phyloP scores from a whole-genome alignment of 1,140 invertebrate genomes.

The Drosophila leontia region DNA sequence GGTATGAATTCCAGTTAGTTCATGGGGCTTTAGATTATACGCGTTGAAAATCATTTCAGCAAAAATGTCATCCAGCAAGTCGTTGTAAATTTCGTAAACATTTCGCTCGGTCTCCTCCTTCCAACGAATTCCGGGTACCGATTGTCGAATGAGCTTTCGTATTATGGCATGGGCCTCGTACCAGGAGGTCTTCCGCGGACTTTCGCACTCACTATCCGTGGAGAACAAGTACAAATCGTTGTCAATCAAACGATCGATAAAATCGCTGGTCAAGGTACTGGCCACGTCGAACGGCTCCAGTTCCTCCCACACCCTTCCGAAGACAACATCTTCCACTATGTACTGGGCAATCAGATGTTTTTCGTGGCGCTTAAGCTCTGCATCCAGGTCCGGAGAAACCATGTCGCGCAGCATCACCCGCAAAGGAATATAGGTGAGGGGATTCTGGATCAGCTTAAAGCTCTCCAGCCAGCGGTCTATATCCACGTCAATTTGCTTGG shows the following conservation, averaged over 20 bases:
- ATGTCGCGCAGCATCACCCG: conserved; percentile 51
- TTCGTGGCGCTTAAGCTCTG: conserved; percentile 41
- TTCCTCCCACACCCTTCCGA: conserved; percentile 34
- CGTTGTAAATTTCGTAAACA: conserved; percentile 46
- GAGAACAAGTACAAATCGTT: conserved; percentile 71
- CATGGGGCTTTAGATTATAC: neutral
- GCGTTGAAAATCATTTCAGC: conserved; percentile 12
- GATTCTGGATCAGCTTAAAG: conserved; percentile 70
- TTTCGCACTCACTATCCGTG: conserved; percentile 62
- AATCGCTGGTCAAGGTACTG: conserved; percentile 43
- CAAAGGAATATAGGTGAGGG: conserved; percentile 84
- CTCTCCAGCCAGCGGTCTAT: conserved; percentile 84
- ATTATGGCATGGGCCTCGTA: conserved; percentile 62
- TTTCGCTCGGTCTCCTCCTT: conserved; percentile 59
- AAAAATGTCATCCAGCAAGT: conserved; percentile 62
- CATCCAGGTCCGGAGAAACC: conserved; percentile 53
- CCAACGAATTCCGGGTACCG: conserved; percentile 74
- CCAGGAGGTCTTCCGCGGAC: conserved; percentile 1
- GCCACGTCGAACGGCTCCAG: conserved; percentile 68
- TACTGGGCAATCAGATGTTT: conserved; percentile 46
- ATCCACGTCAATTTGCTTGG: conserved; percentile 86
- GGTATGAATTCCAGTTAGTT: neutral
- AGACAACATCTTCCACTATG: conserved; percentile 72
- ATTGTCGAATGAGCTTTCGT: conserved; percentile 65
- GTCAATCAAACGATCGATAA: conserved; percentile 73